phyloP scores from a whole-genome alignment of 2,113 vertebrate genomes.

The Menura novaehollandiae region DNA sequence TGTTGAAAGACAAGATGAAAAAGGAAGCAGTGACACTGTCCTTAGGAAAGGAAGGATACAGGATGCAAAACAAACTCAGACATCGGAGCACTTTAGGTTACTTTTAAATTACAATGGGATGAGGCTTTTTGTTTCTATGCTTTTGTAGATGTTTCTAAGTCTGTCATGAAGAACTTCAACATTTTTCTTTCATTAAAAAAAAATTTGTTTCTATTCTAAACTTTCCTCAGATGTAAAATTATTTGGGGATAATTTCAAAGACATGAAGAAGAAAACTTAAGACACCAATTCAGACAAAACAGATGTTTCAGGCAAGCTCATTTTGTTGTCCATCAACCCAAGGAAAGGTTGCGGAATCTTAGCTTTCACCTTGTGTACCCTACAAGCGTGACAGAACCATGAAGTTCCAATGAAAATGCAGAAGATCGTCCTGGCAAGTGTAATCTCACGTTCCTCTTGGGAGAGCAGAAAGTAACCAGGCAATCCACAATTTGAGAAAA shows the following conservation, averaged over 20 bases:
- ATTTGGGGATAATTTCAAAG: not conserved
- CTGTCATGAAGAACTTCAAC: not conserved
- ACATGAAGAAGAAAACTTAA: not conserved
- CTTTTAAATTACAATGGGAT: not conserved
- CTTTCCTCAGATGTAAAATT: not conserved
- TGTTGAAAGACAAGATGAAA: not conserved
- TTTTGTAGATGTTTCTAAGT: not conserved
- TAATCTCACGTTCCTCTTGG: not conserved
- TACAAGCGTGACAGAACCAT: not conserved
- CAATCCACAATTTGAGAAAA: not conserved
- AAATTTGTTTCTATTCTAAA: not conserved
- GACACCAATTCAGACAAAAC: not conserved
- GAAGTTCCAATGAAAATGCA: not conserved
- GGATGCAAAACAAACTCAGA: not conserved
- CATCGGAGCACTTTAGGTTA: not conserved
- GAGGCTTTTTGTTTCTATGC: not conserved
- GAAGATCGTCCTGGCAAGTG: not conserved
- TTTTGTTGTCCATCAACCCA: not conserved
- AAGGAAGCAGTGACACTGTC: not conserved
- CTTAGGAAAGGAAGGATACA: not conserved
- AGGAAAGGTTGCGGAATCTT: not conserved
- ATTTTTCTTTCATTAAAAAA: not conserved
- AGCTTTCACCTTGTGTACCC: not conserved
- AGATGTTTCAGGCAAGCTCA: not conserved
- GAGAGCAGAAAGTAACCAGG: not conserved